Evolutionary conservation across 2,113 vertebrate species (phyloP).

Genomic region (Tragelaphus strepsiceros): DNA sequence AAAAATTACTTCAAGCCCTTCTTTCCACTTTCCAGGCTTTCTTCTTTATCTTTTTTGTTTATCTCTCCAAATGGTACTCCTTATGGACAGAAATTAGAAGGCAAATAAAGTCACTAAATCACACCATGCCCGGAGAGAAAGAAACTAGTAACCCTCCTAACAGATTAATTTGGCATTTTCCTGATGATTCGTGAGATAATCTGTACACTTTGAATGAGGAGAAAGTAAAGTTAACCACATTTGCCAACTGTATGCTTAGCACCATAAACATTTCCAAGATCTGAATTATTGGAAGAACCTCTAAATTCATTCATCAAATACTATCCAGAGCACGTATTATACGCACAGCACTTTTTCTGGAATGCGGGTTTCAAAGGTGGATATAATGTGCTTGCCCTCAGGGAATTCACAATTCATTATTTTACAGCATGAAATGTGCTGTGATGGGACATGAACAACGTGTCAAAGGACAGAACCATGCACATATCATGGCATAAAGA

Average conservation of each 20-base stretch:
- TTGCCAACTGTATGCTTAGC: not conserved
- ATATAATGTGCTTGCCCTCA: not conserved
- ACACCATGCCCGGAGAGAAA: not conserved
- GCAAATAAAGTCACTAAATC: not conserved
- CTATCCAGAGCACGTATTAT: not conserved
- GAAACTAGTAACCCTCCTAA: not conserved
- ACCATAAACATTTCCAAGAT: not conserved
- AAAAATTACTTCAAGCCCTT: not conserved
- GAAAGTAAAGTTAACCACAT: not conserved
- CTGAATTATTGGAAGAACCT: not conserved
- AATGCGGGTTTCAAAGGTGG: not conserved
- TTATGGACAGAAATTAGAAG: not conserved
- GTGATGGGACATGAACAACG: not conserved
- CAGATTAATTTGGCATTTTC: not conserved
- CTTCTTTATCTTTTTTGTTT: not conserved
- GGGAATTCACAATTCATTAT: not conserved
- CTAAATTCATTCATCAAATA: not conserved
- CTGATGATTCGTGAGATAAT: not conserved
- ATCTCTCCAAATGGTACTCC: not conserved
- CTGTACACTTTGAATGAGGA: not conserved
- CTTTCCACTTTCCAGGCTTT: not conserved
- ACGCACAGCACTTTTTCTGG: not conserved
- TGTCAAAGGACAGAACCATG: not conserved
- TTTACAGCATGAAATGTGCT: not conserved
- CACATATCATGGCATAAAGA: not conserved